phyloP scores from a whole-genome alignment of 2,797 vertebrate genomes.

The Argentina silus region DNA sequence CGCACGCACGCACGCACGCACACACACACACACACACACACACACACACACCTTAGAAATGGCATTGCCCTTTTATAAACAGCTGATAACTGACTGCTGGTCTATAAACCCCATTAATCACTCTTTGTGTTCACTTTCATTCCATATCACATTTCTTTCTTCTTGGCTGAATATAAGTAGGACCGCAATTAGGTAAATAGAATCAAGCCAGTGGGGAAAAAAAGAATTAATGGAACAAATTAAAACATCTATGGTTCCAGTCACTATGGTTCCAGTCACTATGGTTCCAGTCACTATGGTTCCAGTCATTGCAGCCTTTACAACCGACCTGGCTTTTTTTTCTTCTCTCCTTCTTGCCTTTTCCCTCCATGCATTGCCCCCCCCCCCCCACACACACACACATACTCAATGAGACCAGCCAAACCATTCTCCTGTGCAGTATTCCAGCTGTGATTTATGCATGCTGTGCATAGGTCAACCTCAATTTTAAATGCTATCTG shows the following conservation, averaged over 20 bases:
- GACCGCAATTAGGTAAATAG: slow-evolving; percentile 61
- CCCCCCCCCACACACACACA: slow-evolving; percentile 7
- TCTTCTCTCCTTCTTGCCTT: slow-evolving; percentile 28
- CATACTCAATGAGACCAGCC: background rate
- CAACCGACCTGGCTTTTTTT: background rate
- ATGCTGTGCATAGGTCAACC: slow-evolving; percentile 34
- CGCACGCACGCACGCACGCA: too few species aligned
- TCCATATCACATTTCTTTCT: slow-evolving; percentile 48
- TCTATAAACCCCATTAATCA: slow-evolving; percentile 57
- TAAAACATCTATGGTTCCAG: slow-evolving; percentile 27
- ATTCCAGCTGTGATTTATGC: slow-evolving; percentile 29
- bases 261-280: slow-evolving; percentile 9
- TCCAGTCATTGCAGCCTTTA: background rate
- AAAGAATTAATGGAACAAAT: slow-evolving; percentile 49
- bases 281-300: background rate
- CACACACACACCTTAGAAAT: slow-evolving; percentile 7
- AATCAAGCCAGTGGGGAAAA: slow-evolving; percentile 30
- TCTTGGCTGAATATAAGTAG: slow-evolving; percentile 25
- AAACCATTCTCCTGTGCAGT: slow-evolving; percentile 9
- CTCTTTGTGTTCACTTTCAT: slow-evolving; percentile 59
- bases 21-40: too few species aligned
- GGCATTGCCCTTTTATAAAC: slow-evolving; percentile 21
- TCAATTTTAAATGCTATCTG: slow-evolving; percentile 29
- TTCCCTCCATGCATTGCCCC: slow-evolving; percentile 34
- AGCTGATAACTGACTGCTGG: slow-evolving; percentile 27